Conservation (phyloP, 2,113 vertebrate species). For the Archilochus colubris region DNA sequence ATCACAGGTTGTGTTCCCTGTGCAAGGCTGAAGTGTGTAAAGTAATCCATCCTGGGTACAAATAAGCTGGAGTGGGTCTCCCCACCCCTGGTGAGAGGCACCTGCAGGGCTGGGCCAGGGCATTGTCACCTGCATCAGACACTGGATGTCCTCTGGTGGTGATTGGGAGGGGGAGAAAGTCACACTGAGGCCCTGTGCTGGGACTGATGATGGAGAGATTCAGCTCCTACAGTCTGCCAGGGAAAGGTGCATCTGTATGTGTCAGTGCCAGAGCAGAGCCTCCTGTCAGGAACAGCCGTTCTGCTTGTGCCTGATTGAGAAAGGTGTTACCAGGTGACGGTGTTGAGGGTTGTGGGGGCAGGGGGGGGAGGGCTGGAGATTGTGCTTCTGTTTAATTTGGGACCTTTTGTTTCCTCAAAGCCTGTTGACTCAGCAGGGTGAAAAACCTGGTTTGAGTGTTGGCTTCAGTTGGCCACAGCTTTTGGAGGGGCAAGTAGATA, state of each 20-base stretch:
- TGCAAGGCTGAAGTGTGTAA: neutral
- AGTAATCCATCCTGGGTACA: neutral
- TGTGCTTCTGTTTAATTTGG: neutral
- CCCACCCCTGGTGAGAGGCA: neutral
- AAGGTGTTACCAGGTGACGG: neutral
- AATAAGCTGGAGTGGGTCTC: neutral
- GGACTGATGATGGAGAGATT: accelerated
- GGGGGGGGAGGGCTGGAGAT: neutral
- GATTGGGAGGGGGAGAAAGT: neutral
- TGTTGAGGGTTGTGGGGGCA: neutral
- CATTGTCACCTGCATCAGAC: neutral
- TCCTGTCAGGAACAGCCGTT: neutral
- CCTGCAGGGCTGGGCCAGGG: too few relatives aligned
- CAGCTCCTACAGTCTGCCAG: neutral
- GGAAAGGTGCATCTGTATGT: too few relatives aligned
- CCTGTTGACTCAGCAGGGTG: conserved; percentile 24
- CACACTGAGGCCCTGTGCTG: accelerated
- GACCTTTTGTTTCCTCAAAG: conserved; percentile 24
- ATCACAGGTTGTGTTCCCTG: neutral
- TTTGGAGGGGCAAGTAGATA: conserved; percentile 31
- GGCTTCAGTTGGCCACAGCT: conserved; percentile 6
- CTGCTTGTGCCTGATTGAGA: neutral
- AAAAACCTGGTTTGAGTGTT: conserved; percentile 16
- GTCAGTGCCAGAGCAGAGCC: neutral
- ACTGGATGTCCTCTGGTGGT: neutral